Percentiles rank a stretch among this genome's conserved stretches.
These are phyloP conservation scores for Apocrypta bakeri DNA, from an alignment of 1,140 invertebrate species.

Conservation along the genomic window DNA sequence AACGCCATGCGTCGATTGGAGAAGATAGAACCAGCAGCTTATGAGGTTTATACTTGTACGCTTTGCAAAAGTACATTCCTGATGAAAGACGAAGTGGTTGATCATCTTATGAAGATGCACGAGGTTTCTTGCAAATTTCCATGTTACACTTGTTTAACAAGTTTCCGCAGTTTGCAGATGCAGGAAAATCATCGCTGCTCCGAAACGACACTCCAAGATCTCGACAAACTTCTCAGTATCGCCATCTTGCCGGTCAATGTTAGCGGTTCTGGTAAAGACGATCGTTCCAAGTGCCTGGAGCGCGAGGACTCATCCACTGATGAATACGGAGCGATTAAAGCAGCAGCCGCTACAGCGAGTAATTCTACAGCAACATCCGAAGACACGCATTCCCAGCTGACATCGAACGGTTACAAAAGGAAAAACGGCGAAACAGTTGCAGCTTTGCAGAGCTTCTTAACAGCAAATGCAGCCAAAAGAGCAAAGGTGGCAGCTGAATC, in stretches of 20 bases:
- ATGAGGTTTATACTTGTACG: conserved; percentile 47
- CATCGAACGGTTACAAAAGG: conserved; percentile 32
- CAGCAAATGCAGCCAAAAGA: background rate
- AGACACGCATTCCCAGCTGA: background rate
- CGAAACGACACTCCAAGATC: conserved; percentile 29
- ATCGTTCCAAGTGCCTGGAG: conserved; percentile 23
- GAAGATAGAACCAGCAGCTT: conserved; percentile 44
- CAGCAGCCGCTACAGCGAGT: background rate
- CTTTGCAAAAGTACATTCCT: conserved; percentile 50
- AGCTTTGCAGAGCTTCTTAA: background rate
- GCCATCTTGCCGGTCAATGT: conserved; percentile 42
- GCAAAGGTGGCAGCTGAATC: background rate
- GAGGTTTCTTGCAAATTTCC: conserved; percentile 48
- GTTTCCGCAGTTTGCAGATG: conserved; percentile 41
- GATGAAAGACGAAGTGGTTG: conserved; percentile 49
- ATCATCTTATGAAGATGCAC: conserved; percentile 49
- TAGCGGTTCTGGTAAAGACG: background rate
- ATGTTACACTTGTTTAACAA: conserved; percentile 40
- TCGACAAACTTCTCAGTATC: conserved; percentile 41
- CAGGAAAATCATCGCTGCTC: conserved; percentile 45
- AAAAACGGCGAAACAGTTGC: background rate
- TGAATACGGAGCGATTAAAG: conserved; percentile 13
- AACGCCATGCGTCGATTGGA: conserved; percentile 47
- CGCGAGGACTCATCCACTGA: conserved; percentile 40
- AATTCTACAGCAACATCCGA: background rate